Conservation (phyloP, 1,140 invertebrate genomes). For the Eumaeus atala region DNA sequence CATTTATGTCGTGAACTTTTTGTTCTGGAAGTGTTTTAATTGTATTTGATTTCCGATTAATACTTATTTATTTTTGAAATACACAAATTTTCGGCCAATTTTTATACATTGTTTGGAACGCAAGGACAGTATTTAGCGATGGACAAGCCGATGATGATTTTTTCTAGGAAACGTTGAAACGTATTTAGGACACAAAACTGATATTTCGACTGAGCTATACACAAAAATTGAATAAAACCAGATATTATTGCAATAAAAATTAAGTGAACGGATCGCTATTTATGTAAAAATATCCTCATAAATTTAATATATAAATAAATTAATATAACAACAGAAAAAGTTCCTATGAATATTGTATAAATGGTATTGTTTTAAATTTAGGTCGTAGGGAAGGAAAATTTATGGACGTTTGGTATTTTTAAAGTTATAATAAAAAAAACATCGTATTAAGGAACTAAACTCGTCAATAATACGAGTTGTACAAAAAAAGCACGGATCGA, state of each 20-base stretch:
- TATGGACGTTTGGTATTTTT: slow-evolving; percentile 72
- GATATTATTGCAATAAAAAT: slow-evolving; percentile 42
- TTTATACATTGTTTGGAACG: slow-evolving; percentile 51
- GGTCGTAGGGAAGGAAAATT: slow-evolving; percentile 70
- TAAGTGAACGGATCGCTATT: slow-evolving; percentile 69
- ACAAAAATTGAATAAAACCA: slow-evolving; percentile 33
- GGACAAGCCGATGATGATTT: slow-evolving; percentile 50
- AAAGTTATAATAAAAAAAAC: slow-evolving; percentile 65
- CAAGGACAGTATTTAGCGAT: slow-evolving; percentile 47
- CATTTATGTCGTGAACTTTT: slow-evolving; percentile 51
- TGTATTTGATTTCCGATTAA: slow-evolving; percentile 38
- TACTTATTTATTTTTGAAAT: slow-evolving; percentile 48
- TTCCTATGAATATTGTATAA: slow-evolving; percentile 73
- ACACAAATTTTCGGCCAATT: slow-evolving; percentile 65
- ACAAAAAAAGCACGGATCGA: slow-evolving; percentile 69
- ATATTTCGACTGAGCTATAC: slow-evolving; percentile 47
- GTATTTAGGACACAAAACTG: slow-evolving; percentile 37
- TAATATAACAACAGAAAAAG: slow-evolving; percentile 72
- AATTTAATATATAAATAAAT: slow-evolving; percentile 72
- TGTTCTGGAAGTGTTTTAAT: slow-evolving; percentile 37
- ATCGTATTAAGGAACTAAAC: slow-evolving; percentile 58
- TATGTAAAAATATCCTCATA: slow-evolving; percentile 71
- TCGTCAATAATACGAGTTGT: slow-evolving; percentile 56
- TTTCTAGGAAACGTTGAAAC: slow-evolving; percentile 63
- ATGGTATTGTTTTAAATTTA: slow-evolving; percentile 73